phyloP scores from a whole-genome alignment of 1,140 invertebrate species.

The Zaprionus africanus region DNA sequence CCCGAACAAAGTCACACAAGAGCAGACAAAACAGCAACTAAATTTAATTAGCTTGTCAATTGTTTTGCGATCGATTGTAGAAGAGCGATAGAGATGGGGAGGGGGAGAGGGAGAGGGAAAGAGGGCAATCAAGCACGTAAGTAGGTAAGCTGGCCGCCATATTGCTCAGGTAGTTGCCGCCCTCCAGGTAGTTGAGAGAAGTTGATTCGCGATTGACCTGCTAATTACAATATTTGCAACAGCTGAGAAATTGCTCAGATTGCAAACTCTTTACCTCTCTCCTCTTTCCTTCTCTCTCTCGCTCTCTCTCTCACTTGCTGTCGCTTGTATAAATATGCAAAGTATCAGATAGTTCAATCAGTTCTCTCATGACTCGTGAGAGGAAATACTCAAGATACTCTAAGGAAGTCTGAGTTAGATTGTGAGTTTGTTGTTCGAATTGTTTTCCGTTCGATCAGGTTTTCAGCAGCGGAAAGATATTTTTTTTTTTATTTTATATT shows the following conservation, averaged over 20 bases:
- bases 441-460: no score
- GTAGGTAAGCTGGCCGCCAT: background rate
- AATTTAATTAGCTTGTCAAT: constrained; percentile 78
- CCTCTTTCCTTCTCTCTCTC: background rate
- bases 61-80: constrained; percentile 42
- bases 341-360: background rate
- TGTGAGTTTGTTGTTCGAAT: no score
- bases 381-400: background rate
- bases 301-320: background rate
- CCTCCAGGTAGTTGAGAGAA: background rate
- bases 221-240: constrained; percentile 6
- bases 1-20: constrained; percentile 48
- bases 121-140: background rate
- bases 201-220: constrained; percentile 14
- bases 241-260: background rate
- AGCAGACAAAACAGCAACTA: constrained; percentile 49
- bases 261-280: background rate
- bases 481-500: no score
- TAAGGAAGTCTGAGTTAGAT: no score
- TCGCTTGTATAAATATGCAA: constrained; percentile 35
- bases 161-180: background rate
- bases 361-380: background rate
- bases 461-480: no score
- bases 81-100: constrained; percentile 1
- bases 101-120: background rate